Conservation (phyloP, 2,113 vertebrate species). For the Nicator chloris region DNA sequence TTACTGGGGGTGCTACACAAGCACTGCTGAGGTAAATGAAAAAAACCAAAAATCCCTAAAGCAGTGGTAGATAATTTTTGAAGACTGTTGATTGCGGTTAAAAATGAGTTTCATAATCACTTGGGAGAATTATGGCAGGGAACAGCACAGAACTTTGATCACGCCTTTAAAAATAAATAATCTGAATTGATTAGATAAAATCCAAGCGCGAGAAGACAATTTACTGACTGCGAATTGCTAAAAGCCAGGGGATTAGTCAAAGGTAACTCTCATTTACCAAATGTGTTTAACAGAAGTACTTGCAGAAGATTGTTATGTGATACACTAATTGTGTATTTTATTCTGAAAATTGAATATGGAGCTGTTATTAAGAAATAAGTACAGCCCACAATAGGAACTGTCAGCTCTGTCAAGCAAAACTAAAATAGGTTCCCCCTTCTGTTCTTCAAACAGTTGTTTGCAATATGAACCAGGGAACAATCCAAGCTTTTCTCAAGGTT, state of each 20-base stretch:
- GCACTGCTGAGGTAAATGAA: neutral
- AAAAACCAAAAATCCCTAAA: neutral
- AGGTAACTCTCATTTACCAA: neutral
- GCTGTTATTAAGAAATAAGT: neutral
- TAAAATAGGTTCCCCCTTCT: neutral
- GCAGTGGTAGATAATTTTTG: neutral
- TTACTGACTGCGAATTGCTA: neutral
- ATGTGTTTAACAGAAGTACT: neutral
- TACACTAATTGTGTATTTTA: neutral
- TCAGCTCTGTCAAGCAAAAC: neutral
- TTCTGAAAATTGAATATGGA: neutral
- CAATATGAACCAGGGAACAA: neutral
- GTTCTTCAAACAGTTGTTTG: neutral
- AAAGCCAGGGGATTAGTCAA: constrained; percentile 4
- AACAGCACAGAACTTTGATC: neutral
- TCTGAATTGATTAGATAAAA: constrained; percentile 37
- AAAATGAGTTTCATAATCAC: neutral
- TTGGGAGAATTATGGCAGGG: neutral
- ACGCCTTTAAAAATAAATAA: constrained; percentile 31
- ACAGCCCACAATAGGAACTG: neutral
- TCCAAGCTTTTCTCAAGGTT: neutral
- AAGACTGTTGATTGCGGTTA: neutral
- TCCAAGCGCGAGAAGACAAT: neutral
- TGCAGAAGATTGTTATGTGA: neutral
- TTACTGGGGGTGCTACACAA: neutral